Evolutionary conservation across 23 tunicate genomes (phyloP), one percentile per base, ranked within the genome.

Genomic region (Botrylloides violaceus): DNA sequence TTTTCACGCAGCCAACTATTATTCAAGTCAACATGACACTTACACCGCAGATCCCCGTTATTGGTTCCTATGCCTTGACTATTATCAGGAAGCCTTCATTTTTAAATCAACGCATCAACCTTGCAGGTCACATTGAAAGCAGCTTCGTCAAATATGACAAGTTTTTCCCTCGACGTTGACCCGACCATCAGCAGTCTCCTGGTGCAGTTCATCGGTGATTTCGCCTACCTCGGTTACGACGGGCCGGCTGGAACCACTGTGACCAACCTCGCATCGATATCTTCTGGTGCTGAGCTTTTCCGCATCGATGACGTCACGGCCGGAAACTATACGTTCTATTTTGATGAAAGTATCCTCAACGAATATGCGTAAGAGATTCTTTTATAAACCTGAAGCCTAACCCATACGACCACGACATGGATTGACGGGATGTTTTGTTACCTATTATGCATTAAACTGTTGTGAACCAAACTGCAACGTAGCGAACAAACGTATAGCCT

Each of bases 141-240:
- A 63, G 36, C 24, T n/a, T 31, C 47, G 32, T 30, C 73, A 22
- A 77, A 37, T 3, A 63, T 48, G 2, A 6, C 32, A 26, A 5
- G 32, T 4, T 4, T 79, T 12, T 21, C 58, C 4, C 36, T 79
- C 34, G 4, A 36, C 18, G 83, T 79, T 22, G 83, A 79, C 59
- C 27, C 76, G 29, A 70, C 49, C 7, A 22, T 79, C 24, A 38
- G 37, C 24, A 26, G 24, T 34, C 37, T 79, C 6, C 58, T 58
- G 18, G 39, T 79, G 38, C 76, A 58, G 70, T 56, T 79, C 18
- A 49, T 56, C 21, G 83, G 83, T 0, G 34, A 32, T 20, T 29
- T 36, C 27, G 62, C 18, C 27, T 34, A 22, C 74, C 29, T 25
- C 12, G 72, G 30, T 7, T 22, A 19, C 47, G 47, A 27, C 12